Base-by-base conservation (phyloP, 1,140 invertebrate genomes). In the Drosophila dunni region DNA sequence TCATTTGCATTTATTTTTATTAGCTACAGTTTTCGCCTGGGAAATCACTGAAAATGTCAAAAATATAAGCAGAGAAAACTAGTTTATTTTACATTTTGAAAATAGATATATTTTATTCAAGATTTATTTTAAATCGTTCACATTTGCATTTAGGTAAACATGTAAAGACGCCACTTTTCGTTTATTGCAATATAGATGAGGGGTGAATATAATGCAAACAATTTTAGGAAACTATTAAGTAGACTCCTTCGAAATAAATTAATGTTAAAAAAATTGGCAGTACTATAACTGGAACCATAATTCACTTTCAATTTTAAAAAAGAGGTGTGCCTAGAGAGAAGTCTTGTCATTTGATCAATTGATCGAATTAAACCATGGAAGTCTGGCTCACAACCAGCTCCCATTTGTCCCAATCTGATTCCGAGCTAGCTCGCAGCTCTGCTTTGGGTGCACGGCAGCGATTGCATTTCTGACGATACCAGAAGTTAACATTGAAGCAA, bases 401-500 rank as follows among this genome's bases (percentile, higher is more conserved):
- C 81, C 82, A 88, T 17, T 73, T 71, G 2, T 78, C 70, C 50
- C 42, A 64, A 17, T 83, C 77, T 51, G 60, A 45, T 29, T 75
- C 69, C 5, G 67, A 63, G 45, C 20, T 63, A 7, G 54, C 17
- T 42, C 36, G 50, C 10, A 15, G 36, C 20, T 79, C 71, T 15
- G 61, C 2, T 9, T 69, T 77, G 7, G 67, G 51, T 15, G 70
- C 77, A 24, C 50, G 42, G 50, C 84, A 88, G 2, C 85, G 80
- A 61, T 88, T 88, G 61, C 84, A 88, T 33, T 75, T 81, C 46
- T 64, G 40, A 24, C 84, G 74, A 44, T 88, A 81, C 85, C 84
- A 89, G 20, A 84, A 88, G 17, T 88, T 88, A 13, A 64, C 9
- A 38, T 88, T 88, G 13, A 74, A 81, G 44, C 84, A 88, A 29